Evolutionary conservation across 2,113 vertebrate genomes (phyloP).

Genomic region (Atlantisia rogersi): DNA sequence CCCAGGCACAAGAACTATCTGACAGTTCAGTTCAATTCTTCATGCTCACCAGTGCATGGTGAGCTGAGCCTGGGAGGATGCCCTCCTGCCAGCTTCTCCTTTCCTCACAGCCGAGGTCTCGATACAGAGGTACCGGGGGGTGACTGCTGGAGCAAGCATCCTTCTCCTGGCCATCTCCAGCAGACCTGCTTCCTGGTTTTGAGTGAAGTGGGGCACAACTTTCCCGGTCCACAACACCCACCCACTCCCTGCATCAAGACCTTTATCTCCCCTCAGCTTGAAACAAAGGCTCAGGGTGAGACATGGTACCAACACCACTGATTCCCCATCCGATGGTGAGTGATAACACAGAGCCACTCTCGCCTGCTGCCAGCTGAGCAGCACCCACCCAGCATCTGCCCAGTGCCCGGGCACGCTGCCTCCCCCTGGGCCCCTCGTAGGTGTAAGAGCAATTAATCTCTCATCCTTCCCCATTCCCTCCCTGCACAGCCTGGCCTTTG

Average conservation of each 20-base stretch:
- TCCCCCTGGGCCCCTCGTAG: fast-evolving
- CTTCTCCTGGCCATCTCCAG: background rate
- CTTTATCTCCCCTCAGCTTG: background rate
- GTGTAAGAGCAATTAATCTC: background rate
- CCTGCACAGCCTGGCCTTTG: background rate
- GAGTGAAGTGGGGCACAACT: background rate
- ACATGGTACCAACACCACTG: fast-evolving
- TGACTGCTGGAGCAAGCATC: background rate
- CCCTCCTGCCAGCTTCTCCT: background rate
- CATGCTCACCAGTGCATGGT: background rate
- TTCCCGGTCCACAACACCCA: background rate
- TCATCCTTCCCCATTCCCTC: background rate
- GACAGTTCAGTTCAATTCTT: background rate
- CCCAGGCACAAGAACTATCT: background rate
- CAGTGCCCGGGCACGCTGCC: fast-evolving
- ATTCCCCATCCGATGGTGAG: fast-evolving
- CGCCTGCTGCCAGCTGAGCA: fast-evolving
- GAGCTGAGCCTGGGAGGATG: background rate
- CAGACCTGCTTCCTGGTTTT: background rate
- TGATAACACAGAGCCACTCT: fast-evolving
- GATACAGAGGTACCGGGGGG: fast-evolving
- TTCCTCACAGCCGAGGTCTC: fast-evolving
- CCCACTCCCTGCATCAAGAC: fast-evolving
- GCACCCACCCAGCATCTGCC: fast-evolving
- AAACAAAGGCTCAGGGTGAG: background rate